A percentile compares a stretch with the other conserved stretches of the same genome.
Evolutionary conservation across 92 coral and sea anemone genomes (phyloP).

Genomic region (Actinernus sp.): DNA sequence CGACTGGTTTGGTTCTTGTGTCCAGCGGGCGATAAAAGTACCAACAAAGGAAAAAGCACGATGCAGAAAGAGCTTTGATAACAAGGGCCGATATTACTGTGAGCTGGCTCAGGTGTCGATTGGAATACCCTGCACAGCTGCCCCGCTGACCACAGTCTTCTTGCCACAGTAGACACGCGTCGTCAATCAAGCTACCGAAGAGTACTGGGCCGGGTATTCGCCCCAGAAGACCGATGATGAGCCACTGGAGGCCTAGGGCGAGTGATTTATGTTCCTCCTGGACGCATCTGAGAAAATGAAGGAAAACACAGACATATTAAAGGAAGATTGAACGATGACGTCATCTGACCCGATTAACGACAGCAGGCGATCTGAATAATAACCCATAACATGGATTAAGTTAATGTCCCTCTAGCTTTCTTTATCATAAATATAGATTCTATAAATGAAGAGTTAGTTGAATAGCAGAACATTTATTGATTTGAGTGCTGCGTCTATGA

Average conservation of each 20-base stretch:
- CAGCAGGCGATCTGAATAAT: too few relatives aligned
- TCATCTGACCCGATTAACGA: neutral
- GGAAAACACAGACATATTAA: neutral
- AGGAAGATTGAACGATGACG: too few relatives aligned
- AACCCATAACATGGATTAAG: too few relatives aligned
- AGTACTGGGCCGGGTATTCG: constrained; percentile 37
- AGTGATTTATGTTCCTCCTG: constrained; percentile 7
- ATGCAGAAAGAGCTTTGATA: constrained; percentile 18
- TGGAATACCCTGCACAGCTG: constrained; percentile 28
- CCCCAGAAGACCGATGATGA: constrained; percentile 15
- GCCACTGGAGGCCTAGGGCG: constrained; percentile 41
- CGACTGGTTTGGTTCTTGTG: too few relatives aligned
- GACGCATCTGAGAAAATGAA: constrained; percentile 6
- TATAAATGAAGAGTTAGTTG: too few relatives aligned
- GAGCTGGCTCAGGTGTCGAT: constrained; percentile 15
- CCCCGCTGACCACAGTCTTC: constrained; percentile 42
- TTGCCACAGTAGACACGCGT: constrained; percentile 48
- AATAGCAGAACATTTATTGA: too few relatives aligned
- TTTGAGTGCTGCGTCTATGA: too few relatives aligned
- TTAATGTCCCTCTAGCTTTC: too few relatives aligned
- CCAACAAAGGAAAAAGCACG: constrained; percentile 15
- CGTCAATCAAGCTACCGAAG: constrained; percentile 34
- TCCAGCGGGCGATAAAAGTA: constrained; percentile 3
- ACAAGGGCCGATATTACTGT: constrained; percentile 17
- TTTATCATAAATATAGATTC: too few relatives aligned